phyloP scores from a whole-genome alignment of 2,888 invertebrate species.

The Polyploca ridens region DNA sequence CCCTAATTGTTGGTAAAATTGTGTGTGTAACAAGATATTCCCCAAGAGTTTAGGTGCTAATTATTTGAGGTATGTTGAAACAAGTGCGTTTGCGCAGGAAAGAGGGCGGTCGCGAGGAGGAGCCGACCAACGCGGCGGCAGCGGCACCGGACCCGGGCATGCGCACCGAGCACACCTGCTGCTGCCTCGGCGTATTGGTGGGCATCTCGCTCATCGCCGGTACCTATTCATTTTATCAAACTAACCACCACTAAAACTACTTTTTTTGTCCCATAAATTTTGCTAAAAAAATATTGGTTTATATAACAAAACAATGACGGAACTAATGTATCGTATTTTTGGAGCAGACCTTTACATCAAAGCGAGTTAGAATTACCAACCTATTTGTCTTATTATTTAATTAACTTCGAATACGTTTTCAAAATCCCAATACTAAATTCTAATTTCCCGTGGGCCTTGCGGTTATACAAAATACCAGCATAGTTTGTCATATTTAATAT shows the following conservation, averaged over 20 bases:
- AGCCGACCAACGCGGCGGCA: conserved; percentile 72
- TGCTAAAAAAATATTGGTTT: no score
- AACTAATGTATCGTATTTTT: no score
- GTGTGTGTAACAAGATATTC: not conserved
- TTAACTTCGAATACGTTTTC: no score
- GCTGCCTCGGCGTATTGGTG: conserved; percentile 81
- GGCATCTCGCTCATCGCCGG: conserved; percentile 83
- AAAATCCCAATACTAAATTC: no score
- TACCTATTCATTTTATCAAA: conserved; percentile 32
- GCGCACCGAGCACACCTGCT: conserved; percentile 80
- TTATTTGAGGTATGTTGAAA: conserved; percentile 6
- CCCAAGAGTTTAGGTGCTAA: conserved; percentile 14
- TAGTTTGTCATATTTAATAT: not conserved
- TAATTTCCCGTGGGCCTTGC: not conserved
- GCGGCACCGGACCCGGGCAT: conserved; percentile 59
- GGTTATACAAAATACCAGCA: not conserved
- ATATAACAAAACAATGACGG: no score
- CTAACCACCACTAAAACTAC: no score
- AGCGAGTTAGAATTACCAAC: no score
- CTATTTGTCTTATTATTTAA: no score
- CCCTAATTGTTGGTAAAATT: not conserved
- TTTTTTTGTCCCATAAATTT: no score
- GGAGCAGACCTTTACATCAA: no score
- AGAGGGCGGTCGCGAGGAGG: conserved; percentile 81
- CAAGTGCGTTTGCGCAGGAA: conserved; percentile 57